Conservation (phyloP, 2,797 vertebrate species). For the Leuciscus waleckii region DNA sequence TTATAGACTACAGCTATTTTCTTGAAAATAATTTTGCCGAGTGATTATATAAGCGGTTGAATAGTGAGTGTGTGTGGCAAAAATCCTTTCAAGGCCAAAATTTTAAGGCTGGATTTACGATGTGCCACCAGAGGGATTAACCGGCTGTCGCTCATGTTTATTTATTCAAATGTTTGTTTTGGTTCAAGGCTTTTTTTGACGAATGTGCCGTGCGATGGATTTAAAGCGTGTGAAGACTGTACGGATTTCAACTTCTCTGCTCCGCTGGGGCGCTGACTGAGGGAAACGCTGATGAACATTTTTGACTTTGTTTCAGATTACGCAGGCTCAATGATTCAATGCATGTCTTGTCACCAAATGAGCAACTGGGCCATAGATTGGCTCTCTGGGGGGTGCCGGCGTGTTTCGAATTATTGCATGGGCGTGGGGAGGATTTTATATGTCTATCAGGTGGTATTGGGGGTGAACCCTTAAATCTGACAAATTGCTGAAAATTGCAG, state of each 20-base stretch:
- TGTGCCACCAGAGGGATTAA: slow-evolving; percentile 65
- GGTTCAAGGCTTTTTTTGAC: slow-evolving; percentile 42
- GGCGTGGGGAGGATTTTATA: slow-evolving; percentile 72
- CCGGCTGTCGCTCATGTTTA: slow-evolving; percentile 59
- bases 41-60: slow-evolving; percentile 43
- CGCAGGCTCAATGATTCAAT: slow-evolving; percentile 20
- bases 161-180: slow-evolving; percentile 63
- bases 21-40: slow-evolving; percentile 28
- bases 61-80: slow-evolving; percentile 32
- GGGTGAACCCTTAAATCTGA: slow-evolving; percentile 80
- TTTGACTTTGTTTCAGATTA: slow-evolving; percentile 50
- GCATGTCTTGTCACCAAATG: slow-evolving; percentile 44
- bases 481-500: slow-evolving; percentile 88
- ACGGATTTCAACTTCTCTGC: slow-evolving; percentile 31
- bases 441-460: slow-evolving; percentile 76
- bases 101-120: slow-evolving; percentile 62
- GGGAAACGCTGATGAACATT: slow-evolving; percentile 44
- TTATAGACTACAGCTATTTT: slow-evolving; percentile 7
- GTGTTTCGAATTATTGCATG: slow-evolving; percentile 68
- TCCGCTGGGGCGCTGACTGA: neutral
- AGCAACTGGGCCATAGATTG: slow-evolving; percentile 52
- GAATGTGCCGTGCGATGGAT: slow-evolving; percentile 43
- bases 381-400: slow-evolving; percentile 45
- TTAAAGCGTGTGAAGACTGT: slow-evolving; percentile 45
- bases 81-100: slow-evolving; percentile 31